Base-by-base conservation (phyloP, 2,888 invertebrate genomes). In the Microchrysa polita region DNA sequence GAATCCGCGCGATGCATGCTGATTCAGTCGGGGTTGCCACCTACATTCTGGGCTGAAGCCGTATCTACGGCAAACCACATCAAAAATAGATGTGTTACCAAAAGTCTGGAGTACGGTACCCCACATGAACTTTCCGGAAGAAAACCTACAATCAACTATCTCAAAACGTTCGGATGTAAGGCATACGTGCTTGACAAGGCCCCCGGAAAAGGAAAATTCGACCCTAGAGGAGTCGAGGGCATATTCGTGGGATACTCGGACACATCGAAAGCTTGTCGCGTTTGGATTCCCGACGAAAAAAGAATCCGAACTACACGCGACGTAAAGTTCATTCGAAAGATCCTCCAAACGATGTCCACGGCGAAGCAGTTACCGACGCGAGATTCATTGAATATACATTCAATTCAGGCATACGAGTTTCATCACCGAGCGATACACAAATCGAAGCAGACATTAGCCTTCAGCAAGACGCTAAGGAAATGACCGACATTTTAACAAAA, bases 41-140 rank as follows among this genome's bases (percentile, higher is more conserved):
- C n/a, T 14, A 16, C 42, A 5, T 61, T 61, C n/a, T 61, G 61
- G 61, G 61, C 40, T 40, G 61, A 61, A 42, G 42, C 61, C 5
- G 18, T 52, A 5, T 5, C 52, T 4, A 16, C 12, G 14, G 52
- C 52, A 5, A 52, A 52, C 12, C 52, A 52, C 16, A 52, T 52
- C 52, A 52, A 7, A 34, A 52, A 52, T 16, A 0, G 52, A 52
- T 52, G 1, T 10, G n/a, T 0, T 10, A 52, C 52, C 5, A 4
- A 52, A 52, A 52, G 52, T 16, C 52, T 52, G 5, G 52, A 52
- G 12, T 10, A 52, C 4, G 1, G 52, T 52, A 52, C 1, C 14
- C 52, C 52, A 52, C 12, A 9, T 14, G 52, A 52, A 52, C 4
- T 5, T 52, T 5, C 52, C 4, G 52, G 1, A n/a, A 52, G 16